Conservation (phyloP, 2,113 vertebrate genomes). For the Dipodomys stephensi region DNA sequence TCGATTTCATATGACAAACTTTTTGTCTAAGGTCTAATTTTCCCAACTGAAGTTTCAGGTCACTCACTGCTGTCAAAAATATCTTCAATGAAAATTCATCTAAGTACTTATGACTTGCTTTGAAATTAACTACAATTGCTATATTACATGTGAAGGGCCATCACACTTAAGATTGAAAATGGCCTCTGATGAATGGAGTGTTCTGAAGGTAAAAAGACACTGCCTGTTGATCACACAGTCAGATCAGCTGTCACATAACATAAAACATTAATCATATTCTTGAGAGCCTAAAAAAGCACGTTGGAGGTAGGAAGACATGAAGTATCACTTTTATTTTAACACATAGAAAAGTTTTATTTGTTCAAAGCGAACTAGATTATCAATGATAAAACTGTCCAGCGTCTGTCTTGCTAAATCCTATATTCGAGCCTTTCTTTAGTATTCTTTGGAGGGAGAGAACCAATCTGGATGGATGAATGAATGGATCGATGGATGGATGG, state of each 20-base stretch:
- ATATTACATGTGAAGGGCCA: constrained; percentile 27
- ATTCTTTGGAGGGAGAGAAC: neutral
- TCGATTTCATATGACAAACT: constrained; percentile 6
- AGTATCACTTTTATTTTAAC: neutral
- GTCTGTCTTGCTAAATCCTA: neutral
- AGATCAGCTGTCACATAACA: neutral
- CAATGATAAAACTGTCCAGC: neutral
- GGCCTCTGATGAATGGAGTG: neutral
- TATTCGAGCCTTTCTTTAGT: neutral
- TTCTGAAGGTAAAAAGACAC: neutral
- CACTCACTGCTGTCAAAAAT: constrained; percentile 33
- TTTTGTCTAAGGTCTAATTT: constrained; percentile 28
- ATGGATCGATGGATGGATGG: neutral
- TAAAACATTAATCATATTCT: neutral
- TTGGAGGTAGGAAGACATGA: neutral
- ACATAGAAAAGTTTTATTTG: neutral
- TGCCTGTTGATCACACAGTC: neutral
- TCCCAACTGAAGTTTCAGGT: constrained; percentile 15
- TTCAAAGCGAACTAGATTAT: neutral
- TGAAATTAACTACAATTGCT: constrained; percentile 44
- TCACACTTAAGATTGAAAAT: constrained; percentile 18
- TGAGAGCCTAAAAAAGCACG: neutral
- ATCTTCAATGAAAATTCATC: constrained; percentile 35
- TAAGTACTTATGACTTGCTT: constrained; percentile 29
- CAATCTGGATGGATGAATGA: neutral